Base-by-base conservation (phyloP, 2,888 invertebrate species). In the Drosophila atroscutellata region DNA sequence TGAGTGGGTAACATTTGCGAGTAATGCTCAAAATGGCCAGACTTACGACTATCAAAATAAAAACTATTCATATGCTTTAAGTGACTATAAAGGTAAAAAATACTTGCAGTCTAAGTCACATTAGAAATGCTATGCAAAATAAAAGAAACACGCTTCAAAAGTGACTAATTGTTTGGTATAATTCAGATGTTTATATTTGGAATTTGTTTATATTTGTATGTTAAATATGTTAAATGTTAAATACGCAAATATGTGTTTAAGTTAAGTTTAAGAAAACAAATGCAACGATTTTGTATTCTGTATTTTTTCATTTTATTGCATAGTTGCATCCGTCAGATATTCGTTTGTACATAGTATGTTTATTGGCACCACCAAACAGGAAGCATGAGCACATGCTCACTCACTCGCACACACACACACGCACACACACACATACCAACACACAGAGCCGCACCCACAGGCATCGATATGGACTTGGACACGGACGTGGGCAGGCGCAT, bases 401-500 rank as follows among this genome's bases (percentile, higher is more conserved):
- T 9, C 5, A 8, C 51, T 6, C 47, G 3, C 54, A 55, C 20
- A 50, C 49, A 15, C 15, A n/a, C n/a, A n/a, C n/a, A n/a, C n/a
- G 24, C 42, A 50, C 42, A 62, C 45, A 13, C 6, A 45, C 42
- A 55, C 49, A 59, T 45, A 47, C 30, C 24, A 24, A 32, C 47
- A 30, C 51, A 45, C n/a, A 52, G 45, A 15, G 47, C 26, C 9
- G 28, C 42, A 62, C 24, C 34, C 28, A 26, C 39, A 24, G 20
- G 45, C 45, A 45, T 28, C 18, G 18, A 39, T 28, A 51, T 47
- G 26, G 26, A 63, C 36, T 61, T 56, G 55, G 56, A 3, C 20
- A 45, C 58, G 52, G 58, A 55, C 67, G 60, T 73, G 58, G 55
- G 64, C 61, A 59, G 80, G 72, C 80, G 65, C 80, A 82, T 80